phyloP scores from a whole-genome alignment of 2,888 invertebrate species.

The Monopis laevigella region DNA sequence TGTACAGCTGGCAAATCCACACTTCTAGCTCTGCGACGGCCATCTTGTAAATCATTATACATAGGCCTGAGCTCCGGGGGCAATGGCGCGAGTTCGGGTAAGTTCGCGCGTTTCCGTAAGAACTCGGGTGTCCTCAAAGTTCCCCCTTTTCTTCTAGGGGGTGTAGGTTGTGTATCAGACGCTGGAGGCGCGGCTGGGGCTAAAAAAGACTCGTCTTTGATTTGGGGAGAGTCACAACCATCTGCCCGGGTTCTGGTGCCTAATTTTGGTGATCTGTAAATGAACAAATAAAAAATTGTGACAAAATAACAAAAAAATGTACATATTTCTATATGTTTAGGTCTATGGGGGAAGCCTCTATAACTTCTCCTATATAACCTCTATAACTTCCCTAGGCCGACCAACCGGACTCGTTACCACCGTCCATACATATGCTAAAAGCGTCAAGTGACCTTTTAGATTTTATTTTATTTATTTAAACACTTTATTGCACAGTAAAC shows the following conservation, averaged over 20 bases:
- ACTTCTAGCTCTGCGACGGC: conserved; percentile 48
- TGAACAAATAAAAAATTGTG: conserved; percentile 8
- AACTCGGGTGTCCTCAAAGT: conserved; percentile 38
- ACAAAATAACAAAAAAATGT: no score
- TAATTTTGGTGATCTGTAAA: conserved; percentile 23
- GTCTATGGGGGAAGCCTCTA: no score
- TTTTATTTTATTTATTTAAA: no score
- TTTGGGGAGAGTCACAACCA: conserved; percentile 40
- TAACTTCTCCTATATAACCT: no score
- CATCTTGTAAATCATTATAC: conserved; percentile 32
- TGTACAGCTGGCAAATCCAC: conserved; percentile 58
- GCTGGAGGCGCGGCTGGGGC: conserved; percentile 21
- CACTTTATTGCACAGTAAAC: no score
- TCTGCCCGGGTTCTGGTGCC: conserved; percentile 53
- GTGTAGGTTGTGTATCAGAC: conserved; percentile 22
- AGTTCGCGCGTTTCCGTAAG: conserved; percentile 38
- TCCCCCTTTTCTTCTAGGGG: conserved; percentile 46
- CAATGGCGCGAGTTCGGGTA: conserved; percentile 36
- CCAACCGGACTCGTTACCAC: no score
- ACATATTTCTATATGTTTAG: no score
- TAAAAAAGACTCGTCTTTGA: conserved; percentile 25
- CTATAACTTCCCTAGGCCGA: no score
- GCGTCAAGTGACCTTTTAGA: no score
- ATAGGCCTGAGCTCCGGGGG: conserved; percentile 30
- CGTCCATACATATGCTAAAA: no score